Conservation (phyloP, 2,113 vertebrate genomes). For the Orycteropus afer region DNA sequence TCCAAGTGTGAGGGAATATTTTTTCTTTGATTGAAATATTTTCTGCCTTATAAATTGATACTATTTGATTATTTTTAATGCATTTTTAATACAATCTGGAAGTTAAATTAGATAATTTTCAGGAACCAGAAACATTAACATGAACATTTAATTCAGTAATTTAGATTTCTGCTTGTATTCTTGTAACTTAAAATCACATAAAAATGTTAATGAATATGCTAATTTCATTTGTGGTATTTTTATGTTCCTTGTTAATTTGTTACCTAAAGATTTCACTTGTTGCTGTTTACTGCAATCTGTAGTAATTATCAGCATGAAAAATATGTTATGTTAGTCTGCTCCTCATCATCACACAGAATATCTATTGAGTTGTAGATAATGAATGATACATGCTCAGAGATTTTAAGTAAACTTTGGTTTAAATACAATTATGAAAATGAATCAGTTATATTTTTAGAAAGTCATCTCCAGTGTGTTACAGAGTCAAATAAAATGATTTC, state of each 20-base stretch:
- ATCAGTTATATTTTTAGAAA: not conserved
- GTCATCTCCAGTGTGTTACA: accelerated
- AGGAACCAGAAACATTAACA: not conserved
- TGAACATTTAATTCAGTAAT: slow-evolving; percentile 6
- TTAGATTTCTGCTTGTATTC: not conserved
- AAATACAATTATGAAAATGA: not conserved
- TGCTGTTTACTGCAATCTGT: not conserved
- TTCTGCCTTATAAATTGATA: not conserved
- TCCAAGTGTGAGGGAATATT: not conserved
- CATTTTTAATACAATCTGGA: not conserved
- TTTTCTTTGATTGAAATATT: not conserved
- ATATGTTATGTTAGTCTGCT: not conserved
- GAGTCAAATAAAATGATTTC: not conserved
- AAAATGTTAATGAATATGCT: not conserved
- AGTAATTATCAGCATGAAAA: not conserved
- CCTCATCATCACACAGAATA: not conserved
- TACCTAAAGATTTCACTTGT: not conserved
- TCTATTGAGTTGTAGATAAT: not conserved
- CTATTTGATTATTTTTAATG: not conserved
- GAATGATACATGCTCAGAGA: not conserved
- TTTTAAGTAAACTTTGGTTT: not conserved
- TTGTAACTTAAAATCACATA: not conserved
- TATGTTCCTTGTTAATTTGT: not conserved
- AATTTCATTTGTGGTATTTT: not conserved
- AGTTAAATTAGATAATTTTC: slow-evolving; percentile 25